A percentile compares a stretch with the other conserved stretches of the same genome.
Evolutionary conservation across 2,113 vertebrate genomes (phyloP).

Genomic region (Leptodactylus fuscus): DNA sequence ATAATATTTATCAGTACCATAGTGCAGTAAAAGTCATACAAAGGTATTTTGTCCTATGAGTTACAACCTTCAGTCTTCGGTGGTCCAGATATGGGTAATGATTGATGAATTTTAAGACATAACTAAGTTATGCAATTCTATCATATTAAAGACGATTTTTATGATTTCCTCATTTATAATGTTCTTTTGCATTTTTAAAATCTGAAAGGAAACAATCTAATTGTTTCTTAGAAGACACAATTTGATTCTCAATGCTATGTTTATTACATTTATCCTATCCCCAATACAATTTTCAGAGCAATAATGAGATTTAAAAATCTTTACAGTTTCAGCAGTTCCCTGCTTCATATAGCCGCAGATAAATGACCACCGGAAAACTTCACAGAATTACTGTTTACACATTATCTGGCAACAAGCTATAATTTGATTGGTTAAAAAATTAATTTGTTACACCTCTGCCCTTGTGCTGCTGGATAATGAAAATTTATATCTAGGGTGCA

Average conservation of each 20-base stretch:
- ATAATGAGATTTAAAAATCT: conserved; percentile 79
- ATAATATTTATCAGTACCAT: not conserved
- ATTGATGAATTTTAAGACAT: conserved; percentile 44
- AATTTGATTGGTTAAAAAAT: conserved; percentile 89
- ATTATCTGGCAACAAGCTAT: conserved; percentile 82
- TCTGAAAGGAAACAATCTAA: conserved; percentile 60
- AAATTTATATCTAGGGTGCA: conserved; percentile 87
- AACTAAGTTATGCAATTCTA: conserved; percentile 41
- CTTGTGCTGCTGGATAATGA: conserved; percentile 85
- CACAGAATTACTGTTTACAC: conserved; percentile 86
- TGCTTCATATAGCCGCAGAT: conserved; percentile 76
- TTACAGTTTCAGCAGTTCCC: conserved; percentile 71
- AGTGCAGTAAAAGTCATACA: too few species aligned
- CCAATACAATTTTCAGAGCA: conserved; percentile 77
- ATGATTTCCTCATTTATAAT: conserved; percentile 39
- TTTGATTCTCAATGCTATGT: conserved; percentile 71
- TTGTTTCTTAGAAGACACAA: conserved; percentile 66
- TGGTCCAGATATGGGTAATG: conserved; percentile 22
- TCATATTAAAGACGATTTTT: conserved; percentile 43
- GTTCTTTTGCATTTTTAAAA: conserved; percentile 70
- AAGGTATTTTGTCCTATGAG: not conserved
- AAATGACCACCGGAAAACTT: conserved; percentile 84
- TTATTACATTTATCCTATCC: conserved; percentile 75
- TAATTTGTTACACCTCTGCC: conserved; percentile 87
- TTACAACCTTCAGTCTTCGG: not conserved